Evolutionary conservation across 2,888 invertebrate species (phyloP).

Genomic region (Criorhina ranunculi): DNA sequence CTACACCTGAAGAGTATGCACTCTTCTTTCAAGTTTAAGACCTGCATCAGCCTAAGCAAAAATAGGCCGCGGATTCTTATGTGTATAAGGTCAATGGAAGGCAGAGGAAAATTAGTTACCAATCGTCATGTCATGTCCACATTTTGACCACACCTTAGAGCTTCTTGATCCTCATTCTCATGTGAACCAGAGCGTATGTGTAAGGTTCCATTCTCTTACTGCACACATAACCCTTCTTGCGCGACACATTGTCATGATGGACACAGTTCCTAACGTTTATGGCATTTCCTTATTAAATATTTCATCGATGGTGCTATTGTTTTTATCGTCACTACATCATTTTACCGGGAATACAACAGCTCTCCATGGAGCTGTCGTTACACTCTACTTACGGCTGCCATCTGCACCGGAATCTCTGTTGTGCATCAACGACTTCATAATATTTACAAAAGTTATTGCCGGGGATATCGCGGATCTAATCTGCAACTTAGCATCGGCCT

Average conservation of each 20-base stretch:
- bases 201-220: neutral
- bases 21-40: too few species aligned
- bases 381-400: constrained; percentile 54
- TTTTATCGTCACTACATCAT: constrained; percentile 74
- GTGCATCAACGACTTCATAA: constrained; percentile 76
- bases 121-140: too few species aligned
- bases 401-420: constrained; percentile 61
- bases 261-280: constrained; percentile 24
- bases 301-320: constrained; percentile 71
- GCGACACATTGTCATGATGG: neutral
- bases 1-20: too few species aligned
- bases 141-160: too few species aligned
- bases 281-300: constrained; percentile 74
- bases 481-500: constrained; percentile 63
- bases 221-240: neutral
- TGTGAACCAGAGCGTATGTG: too few species aligned
- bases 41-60: too few species aligned
- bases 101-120: too few species aligned
- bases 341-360: constrained; percentile 52
- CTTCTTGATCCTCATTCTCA: too few species aligned
- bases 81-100: too few species aligned
- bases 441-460: constrained; percentile 76
- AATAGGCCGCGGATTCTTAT: too few species aligned
- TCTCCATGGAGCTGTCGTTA: constrained; percentile 33
- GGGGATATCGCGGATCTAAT: constrained; percentile 69